Evolutionary conservation across 2,888 invertebrate species (phyloP).

Genomic region (Ophraella communa): DNA sequence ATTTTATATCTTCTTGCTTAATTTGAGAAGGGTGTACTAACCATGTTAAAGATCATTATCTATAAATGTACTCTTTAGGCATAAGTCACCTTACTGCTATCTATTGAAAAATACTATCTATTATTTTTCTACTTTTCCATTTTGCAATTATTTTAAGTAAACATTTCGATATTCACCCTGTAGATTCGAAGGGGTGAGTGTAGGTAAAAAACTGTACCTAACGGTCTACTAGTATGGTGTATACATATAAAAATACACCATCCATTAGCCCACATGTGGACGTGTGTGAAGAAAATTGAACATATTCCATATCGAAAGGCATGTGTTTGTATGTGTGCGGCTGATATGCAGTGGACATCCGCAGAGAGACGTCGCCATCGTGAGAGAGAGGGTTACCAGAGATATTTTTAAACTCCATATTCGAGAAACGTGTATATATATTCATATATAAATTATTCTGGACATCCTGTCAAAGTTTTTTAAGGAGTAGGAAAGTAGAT

Average conservation of each 20-base stretch:
- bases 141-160: too few relatives aligned
- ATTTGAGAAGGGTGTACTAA: too few relatives aligned
- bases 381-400: slow-evolving; percentile 53
- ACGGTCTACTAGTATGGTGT: background rate
- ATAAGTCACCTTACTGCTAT: too few relatives aligned
- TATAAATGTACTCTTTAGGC: too few relatives aligned
- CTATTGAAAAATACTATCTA: too few relatives aligned
- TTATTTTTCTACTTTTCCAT: too few relatives aligned
- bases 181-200: background rate
- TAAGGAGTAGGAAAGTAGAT: slow-evolving; percentile 2
- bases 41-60: too few relatives aligned
- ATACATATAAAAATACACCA: slow-evolving; percentile 11
- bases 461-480: slow-evolving; percentile 35
- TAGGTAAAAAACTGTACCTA: slow-evolving; percentile 4
- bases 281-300: slow-evolving; percentile 56
- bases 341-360: slow-evolving; percentile 50
- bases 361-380: slow-evolving; percentile 41
- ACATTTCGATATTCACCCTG: background rate
- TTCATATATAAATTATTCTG: slow-evolving; percentile 48
- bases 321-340: slow-evolving; percentile 41
- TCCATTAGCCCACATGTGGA: slow-evolving; percentile 52
- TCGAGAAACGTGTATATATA: slow-evolving; percentile 38
- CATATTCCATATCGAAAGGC: slow-evolving; percentile 46
- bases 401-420: slow-evolving; percentile 51
- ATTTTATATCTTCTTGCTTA: too few relatives aligned